Conservation (phyloP, 2,888 invertebrate genomes). For the Pseudolycoriella hygida region DNA sequence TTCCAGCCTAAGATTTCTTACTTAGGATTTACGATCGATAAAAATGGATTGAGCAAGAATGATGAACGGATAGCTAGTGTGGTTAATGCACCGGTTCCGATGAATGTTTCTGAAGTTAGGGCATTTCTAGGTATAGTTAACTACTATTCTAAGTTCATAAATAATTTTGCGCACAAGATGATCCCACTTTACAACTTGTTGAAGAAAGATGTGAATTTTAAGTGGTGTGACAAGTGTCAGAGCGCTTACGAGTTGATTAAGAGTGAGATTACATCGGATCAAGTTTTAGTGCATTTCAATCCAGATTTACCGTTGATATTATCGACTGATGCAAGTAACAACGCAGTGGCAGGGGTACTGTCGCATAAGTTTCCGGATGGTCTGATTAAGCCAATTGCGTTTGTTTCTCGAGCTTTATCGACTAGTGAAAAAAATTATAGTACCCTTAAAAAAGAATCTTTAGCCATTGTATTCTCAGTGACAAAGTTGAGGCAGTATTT, state of each 20-base stretch:
- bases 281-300: slow-evolving; percentile 15
- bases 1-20: slow-evolving; percentile 8
- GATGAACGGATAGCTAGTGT: too few species aligned
- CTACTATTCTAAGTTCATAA: slow-evolving; percentile 22
- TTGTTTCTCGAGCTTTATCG: slow-evolving; percentile 18
- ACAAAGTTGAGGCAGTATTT: slow-evolving; percentile 24
- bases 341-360: too few species aligned
- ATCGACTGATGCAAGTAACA: too few species aligned
- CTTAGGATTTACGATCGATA: slow-evolving; percentile 12
- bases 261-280: slow-evolving; percentile 13
- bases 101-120: slow-evolving; percentile 12
- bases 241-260: slow-evolving; percentile 15
- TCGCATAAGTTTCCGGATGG: slow-evolving; percentile 18
- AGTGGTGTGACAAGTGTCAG: neutral
- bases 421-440: slow-evolving; percentile 16
- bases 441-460: slow-evolving; percentile 17
- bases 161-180: slow-evolving; percentile 8
- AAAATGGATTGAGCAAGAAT: slow-evolving; percentile 13
- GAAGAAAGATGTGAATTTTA: too few species aligned
- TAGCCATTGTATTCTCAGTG: slow-evolving; percentile 21
- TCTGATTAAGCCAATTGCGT: slow-evolving; percentile 21
- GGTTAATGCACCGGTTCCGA: slow-evolving; percentile 13
- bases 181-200: too few species aligned
- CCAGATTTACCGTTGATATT: slow-evolving; percentile 15
- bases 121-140: slow-evolving; percentile 19